Base-by-base conservation (phyloP, 1,140 invertebrate genomes). In the Drosophila guanche region DNA sequence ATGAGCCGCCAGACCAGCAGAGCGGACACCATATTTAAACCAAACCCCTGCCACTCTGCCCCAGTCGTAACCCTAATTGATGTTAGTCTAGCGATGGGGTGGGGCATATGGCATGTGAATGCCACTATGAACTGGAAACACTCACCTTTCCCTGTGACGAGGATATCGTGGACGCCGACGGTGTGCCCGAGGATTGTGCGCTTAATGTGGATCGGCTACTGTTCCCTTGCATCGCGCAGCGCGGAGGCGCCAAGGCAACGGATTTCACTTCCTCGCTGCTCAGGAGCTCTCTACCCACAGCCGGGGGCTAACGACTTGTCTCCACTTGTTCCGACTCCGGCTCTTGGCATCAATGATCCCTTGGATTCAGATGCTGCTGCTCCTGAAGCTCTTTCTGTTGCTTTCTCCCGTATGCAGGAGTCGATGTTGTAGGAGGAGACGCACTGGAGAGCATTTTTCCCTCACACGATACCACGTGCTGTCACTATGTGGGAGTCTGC, bases 181-280 rank as follows among this genome's bases (percentile, higher is more conserved):
- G 89, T 70, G 89, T 90, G 72, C 89, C 89, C 74, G 89, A 90
- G 75, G 89, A 90, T 90, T 90, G 89, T 88, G 89, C 89, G 76
- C 84, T 86, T 78, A 90, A 63, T 50, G 90, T 89, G 43, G 89
- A 89, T 56, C 89, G 79, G 60, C 81, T 90, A 84, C 76, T 90
- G 56, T 90, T 90, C 65, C 79, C 85, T 89, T 90, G 89, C 89
- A 90, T 90, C 69, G 73, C 89, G 68, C 84, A 79, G 51, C 51
- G 57, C 72, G 55, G 47, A 43, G 73, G 65, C 53, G 53, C 74
- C 70, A 65, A 70, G 68, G 67, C 68, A 45, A 54, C 42, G 57
- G 52, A 37, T 37, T 37, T 12, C 33, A 4, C 33, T 37, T 37
- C 33, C 33, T 37, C 33, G 10, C 4, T 37, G 33, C 33, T 12